These are phyloP conservation scores for Gopherus flavomarginatus DNA, from an alignment of 2,113 vertebrate species.

Conservation along the genomic window DNA sequence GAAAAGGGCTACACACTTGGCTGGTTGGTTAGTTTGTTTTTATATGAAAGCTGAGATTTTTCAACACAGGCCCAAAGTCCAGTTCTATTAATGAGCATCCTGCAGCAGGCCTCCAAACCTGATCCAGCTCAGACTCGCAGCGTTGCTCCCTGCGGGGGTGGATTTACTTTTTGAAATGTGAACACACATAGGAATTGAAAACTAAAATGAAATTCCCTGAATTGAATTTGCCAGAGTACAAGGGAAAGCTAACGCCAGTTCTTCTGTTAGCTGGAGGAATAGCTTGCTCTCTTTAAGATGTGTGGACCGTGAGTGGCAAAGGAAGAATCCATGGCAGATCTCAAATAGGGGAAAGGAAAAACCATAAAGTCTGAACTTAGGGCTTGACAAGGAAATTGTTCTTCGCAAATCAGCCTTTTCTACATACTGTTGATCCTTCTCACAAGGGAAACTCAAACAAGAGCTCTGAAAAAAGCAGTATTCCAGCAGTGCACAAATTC, in stretches of 20 bases:
- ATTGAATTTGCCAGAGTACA: neutral
- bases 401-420: conserved; percentile 52
- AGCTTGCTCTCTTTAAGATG: neutral
- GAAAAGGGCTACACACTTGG: neutral
- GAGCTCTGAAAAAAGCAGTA: conserved; percentile 42
- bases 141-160: neutral
- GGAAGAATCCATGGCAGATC: neutral
- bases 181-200: neutral
- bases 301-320: fast-evolving
- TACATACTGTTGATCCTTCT: conserved; percentile 60
- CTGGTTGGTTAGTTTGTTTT: neutral
- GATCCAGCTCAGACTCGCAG: neutral
- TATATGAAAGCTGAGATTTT: neutral
- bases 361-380: conserved; percentile 45
- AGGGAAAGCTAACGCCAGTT: neutral
- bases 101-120: neutral
- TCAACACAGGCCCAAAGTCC: neutral
- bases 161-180: neutral
- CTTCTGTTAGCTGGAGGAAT: neutral
- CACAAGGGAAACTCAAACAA: neutral
- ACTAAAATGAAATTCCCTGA: fast-evolving
- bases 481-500: conserved; percentile 38
- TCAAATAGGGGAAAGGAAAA: neutral
- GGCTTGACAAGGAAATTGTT: conserved; percentile 41
- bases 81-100: neutral